These are phyloP conservation scores for Pterocles burchelli DNA, from an alignment of 2,113 vertebrate genomes.

Conservation along the genomic window DNA sequence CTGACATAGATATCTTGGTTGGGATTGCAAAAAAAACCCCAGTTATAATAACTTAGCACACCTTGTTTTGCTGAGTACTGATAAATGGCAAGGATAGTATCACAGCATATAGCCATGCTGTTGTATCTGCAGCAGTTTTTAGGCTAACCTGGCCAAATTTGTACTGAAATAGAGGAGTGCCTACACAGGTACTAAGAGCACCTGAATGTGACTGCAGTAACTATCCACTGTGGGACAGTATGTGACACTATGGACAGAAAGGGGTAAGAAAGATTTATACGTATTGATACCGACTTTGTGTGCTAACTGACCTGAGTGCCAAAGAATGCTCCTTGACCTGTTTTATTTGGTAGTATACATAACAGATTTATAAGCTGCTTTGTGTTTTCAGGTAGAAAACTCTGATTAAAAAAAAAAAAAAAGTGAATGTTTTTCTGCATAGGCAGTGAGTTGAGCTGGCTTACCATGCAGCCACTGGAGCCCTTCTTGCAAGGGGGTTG, in stretches of 20 bases:
- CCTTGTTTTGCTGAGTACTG: background rate
- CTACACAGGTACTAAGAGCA: background rate
- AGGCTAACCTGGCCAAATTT: background rate
- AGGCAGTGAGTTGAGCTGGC: background rate
- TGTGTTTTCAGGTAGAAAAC: background rate
- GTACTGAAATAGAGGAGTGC: background rate
- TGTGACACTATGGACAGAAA: background rate
- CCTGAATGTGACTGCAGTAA: background rate
- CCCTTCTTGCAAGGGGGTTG: background rate
- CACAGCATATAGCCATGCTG: background rate
- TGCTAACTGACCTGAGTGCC: background rate
- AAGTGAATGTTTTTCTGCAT: background rate
- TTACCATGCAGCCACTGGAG: background rate
- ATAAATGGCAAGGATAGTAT: background rate
- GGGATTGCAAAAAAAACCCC: background rate
- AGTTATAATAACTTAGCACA: background rate
- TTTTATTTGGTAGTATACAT: background rate
- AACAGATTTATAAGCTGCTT: background rate
- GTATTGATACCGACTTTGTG: background rate
- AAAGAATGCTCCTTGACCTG: background rate
- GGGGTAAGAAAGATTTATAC: background rate
- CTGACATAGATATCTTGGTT: background rate
- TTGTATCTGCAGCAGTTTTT: background rate
- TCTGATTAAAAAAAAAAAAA: background rate
- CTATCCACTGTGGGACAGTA: background rate